phyloP scores from a whole-genome alignment of 1,140 invertebrate species.

The Wiebesia pumilae region DNA sequence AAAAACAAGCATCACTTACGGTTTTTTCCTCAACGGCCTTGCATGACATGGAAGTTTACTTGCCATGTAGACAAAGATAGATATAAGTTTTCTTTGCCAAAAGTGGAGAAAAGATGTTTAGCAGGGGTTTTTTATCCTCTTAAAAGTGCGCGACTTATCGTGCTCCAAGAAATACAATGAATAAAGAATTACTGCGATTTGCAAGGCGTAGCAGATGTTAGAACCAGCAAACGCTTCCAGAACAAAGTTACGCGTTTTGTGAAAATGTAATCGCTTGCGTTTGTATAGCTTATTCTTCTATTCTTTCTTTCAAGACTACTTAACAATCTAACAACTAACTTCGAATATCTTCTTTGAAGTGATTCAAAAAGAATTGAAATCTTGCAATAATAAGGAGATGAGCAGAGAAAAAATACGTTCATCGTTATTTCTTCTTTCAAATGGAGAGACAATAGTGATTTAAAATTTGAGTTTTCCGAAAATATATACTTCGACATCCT shows the following conservation, averaged over 20 bases:
- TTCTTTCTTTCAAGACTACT: not conserved
- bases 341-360: too few species aligned
- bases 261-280: not conserved
- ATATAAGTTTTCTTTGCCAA: not conserved
- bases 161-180: conserved; percentile 65
- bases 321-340: too few species aligned
- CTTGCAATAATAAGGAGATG: too few species aligned
- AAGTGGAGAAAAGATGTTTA: conserved; percentile 59
- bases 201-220: not conserved
- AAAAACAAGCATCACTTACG: too few species aligned
- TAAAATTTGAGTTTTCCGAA: too few species aligned
- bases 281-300: not conserved
- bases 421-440: too few species aligned
- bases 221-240: not conserved
- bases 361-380: too few species aligned
- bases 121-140: conserved; percentile 62
- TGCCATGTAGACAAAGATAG: not conserved
- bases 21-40: too few species aligned
- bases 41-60: too few species aligned
- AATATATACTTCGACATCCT: too few species aligned
- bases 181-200: conserved; percentile 58
- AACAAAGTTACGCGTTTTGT: conserved; percentile 24
- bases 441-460: too few species aligned
- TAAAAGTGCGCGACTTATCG: conserved; percentile 63
- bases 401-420: too few species aligned